phyloP scores from a whole-genome alignment of 2,113 vertebrate genomes.

The Opisthocomus hoazin region DNA sequence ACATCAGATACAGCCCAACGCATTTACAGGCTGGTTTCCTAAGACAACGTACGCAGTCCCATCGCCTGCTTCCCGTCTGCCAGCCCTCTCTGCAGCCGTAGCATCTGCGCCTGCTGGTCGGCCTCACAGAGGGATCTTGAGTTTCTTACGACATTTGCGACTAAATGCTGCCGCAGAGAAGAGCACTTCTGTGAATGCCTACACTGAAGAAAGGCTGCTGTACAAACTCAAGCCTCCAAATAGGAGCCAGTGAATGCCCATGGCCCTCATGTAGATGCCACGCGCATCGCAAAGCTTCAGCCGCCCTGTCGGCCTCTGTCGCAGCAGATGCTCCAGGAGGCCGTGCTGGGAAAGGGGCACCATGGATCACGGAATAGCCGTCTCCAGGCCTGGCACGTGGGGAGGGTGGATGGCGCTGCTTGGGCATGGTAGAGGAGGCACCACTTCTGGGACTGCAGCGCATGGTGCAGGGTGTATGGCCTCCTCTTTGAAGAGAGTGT shows the following conservation, averaged over 20 bases:
- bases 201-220: background rate
- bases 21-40: background rate
- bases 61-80: background rate
- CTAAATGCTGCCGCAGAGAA: background rate
- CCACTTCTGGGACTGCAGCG: background rate
- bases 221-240: background rate
- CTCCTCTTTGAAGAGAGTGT: background rate
- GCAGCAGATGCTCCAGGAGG: background rate
- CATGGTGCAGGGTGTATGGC: accelerated
- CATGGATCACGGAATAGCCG: background rate
- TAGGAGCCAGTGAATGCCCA: background rate
- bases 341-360: background rate
- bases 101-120: background rate
- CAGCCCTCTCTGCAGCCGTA: background rate
- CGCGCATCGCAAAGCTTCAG: background rate
- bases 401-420: background rate
- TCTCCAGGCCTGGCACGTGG: background rate
- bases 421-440: background rate
- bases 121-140: background rate
- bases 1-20: background rate
- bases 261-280: background rate
- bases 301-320: background rate
- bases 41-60: accelerated
- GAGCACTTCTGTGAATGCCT: background rate
- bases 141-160: background rate